Percentiles rank a stretch among this genome's conserved stretches.
Conservation (phyloP, 2,888 invertebrate genomes). For the Sericinus montela region DNA sequence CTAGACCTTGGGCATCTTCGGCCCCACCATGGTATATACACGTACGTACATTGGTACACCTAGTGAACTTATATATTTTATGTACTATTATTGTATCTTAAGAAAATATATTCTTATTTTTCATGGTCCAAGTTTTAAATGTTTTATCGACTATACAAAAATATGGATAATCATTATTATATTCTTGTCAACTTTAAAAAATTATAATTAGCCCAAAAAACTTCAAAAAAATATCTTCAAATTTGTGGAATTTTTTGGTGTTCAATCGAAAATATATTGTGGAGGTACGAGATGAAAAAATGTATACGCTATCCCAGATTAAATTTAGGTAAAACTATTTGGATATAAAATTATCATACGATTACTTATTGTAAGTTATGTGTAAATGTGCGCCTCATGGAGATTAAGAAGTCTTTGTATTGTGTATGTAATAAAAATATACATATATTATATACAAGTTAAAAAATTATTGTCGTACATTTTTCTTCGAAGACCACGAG, state of each 20-base stretch:
- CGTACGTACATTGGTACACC: conserved; percentile 68
- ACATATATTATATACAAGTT: conserved; percentile 79
- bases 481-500: conserved; percentile 70
- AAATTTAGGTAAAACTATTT: conserved; percentile 75
- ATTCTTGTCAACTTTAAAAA: conserved; percentile 76
- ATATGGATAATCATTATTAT: conserved; percentile 78
- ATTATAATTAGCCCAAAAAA: conserved; percentile 68
- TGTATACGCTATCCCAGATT: conserved; percentile 77
- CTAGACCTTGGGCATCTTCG: conserved; percentile 39
- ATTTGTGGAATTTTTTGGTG: conserved; percentile 77
- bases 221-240: conserved; percentile 74
- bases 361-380: conserved; percentile 68
- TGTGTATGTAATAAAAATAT: conserved; percentile 76
- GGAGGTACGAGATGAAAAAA: conserved; percentile 64
- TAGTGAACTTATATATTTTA: conserved; percentile 79
- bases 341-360: conserved; percentile 75
- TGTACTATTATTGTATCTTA: conserved; percentile 78
- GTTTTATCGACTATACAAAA: conserved; percentile 80
- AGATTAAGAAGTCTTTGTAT: conserved; percentile 77
- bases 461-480: conserved; percentile 66
- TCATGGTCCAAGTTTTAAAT: conserved; percentile 80
- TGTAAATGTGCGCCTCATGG: conserved; percentile 75
- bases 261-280: conserved; percentile 73
- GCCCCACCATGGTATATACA: conserved; percentile 48
- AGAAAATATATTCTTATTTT: conserved; percentile 79